Evolutionary conservation across 2,113 vertebrate species (phyloP), one percentile per base, ranked within the genome.

Genomic region (Solea solea): DNA sequence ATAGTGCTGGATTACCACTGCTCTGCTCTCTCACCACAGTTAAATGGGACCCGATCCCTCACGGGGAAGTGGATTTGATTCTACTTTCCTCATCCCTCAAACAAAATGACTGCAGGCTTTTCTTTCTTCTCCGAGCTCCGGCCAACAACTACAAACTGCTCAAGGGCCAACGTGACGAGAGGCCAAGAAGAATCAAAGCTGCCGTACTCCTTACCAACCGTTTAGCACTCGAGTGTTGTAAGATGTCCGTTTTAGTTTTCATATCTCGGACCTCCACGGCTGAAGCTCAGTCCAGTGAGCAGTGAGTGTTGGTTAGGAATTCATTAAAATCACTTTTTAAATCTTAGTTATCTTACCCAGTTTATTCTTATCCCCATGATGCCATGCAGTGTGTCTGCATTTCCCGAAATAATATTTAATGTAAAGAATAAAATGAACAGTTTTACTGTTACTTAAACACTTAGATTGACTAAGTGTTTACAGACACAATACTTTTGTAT

Each of bases 121-220:
- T 9, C 58, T 9, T 12, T 27, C 9, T 63, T 10, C 21, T 21
- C 21, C 7, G 39, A 60, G 39, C 50, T 16, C 50, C 54, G 3
- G 51, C 67, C 62, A 75, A 41, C 14, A 46, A 41, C 25, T 44
- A 8, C 56, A 68, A 75, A 64, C 40, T 25, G 25, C 21, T 67
- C 62, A 53, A 65, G 64, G 54, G 54, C 42, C 56, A 57, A 57
- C 21, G 0, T 5, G 58, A 44, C 44, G 13, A 25, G 1, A 45
- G 53, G 44, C 41, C 34, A 60, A 48, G 42, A 44, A 27, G 56
- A 49, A 48, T 3, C 12, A 52, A 46, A 25, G 48, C 64, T 28
- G 8, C 10, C 10, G 28, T 9, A 1, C 15, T 8, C 44, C 21
- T 49, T 25, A 53, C 15, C 9, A 25, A 28, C 3, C 1, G 27